Evolutionary conservation across 92 coral and sea anemone genomes (phyloP).

Genomic region (Meandrina meandrites): DNA sequence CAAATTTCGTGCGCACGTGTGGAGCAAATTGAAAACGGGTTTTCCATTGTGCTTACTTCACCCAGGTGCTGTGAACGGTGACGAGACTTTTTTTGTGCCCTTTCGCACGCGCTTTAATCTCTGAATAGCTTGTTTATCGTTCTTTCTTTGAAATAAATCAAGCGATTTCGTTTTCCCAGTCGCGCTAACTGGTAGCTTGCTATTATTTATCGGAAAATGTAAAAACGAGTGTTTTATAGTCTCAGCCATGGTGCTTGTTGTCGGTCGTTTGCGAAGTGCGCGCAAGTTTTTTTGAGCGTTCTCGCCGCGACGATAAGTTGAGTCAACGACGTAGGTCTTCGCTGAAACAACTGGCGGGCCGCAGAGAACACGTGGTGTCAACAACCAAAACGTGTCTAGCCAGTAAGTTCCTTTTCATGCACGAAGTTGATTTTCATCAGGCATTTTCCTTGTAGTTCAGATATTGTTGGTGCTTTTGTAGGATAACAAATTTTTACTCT

Average conservation of each 20-base stretch:
- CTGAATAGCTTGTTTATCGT: conserved; percentile 58
- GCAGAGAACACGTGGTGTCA: conserved; percentile 37
- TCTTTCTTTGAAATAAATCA: conserved; percentile 54
- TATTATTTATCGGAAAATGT: conserved; percentile 15
- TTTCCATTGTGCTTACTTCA: conserved; percentile 17
- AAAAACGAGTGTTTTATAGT: conserved; percentile 4
- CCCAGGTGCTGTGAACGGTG: conserved; percentile 46
- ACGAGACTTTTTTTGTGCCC: conserved; percentile 21
- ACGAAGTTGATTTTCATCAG: conserved; percentile 37
- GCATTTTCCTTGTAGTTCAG: neutral
- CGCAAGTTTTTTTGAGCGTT: neutral
- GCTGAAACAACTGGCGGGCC: conserved; percentile 24
- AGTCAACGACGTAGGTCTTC: conserved; percentile 31
- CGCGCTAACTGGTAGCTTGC: conserved; percentile 42
- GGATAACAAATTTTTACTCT: neutral
- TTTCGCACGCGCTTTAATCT: conserved; percentile 40
- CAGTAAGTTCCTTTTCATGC: conserved; percentile 22
- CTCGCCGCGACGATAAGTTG: neutral
- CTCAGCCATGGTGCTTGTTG: neutral
- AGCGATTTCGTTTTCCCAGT: conserved; percentile 43
- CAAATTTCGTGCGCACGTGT: conserved; percentile 28
- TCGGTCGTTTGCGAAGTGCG: neutral
- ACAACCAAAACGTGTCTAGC: conserved; percentile 38
- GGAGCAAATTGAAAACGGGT: conserved; percentile 29
- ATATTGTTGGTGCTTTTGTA: neutral